Base-by-base conservation (phyloP, 2,113 vertebrate species). In the Xenus cinereus region DNA sequence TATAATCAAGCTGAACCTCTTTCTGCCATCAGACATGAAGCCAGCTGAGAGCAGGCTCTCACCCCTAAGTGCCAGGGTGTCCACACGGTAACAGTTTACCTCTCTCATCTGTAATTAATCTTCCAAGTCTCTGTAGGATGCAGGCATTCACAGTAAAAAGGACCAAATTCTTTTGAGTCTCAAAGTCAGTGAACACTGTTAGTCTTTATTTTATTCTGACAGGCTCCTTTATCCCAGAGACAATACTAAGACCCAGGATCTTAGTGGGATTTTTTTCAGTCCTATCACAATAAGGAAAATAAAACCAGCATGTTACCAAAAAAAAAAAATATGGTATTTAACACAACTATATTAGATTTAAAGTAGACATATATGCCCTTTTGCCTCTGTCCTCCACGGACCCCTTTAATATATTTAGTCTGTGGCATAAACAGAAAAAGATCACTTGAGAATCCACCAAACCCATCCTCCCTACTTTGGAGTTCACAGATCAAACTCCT, bases 171-270 rank as follows among this genome's bases (percentile, higher is more conserved):
- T 48, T 82, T 64, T 46, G 14, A 95, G 50, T 89, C 89, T 95
- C 79, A 94, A 92, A 95, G 76, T 87, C 91, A 92, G 74, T 33
- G 45, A 92, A 78, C 86, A 82, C 92, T 75, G 73, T 69, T 84
- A 89, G 80, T 94, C 96, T 89, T 95, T 94, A 84, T 95, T 96
- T 95, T 84, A 90, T 81, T 87, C 93, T 92, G 90, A 84, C 87
- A 82, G 60, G 33, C 9, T 93, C 32, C 54, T 93, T 91, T 95
- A 88, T 95, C 78, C 77, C 89, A 95, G 62, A 80, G 50, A 95
- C 90, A 81, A 90, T 78, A 63, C 73, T 56, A 71, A 94, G 56
- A 76, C 20, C n/a, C 7, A 27, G 59, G 71, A 48, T 60, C 64
- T 93, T 89, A 63, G 43, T 30, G 71, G 48, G 32, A 16, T 88